Evolutionary conservation across 2,888 invertebrate species (phyloP), one percentile per base, ranked within the genome.

Genomic region (Drosophila recens): DNA sequence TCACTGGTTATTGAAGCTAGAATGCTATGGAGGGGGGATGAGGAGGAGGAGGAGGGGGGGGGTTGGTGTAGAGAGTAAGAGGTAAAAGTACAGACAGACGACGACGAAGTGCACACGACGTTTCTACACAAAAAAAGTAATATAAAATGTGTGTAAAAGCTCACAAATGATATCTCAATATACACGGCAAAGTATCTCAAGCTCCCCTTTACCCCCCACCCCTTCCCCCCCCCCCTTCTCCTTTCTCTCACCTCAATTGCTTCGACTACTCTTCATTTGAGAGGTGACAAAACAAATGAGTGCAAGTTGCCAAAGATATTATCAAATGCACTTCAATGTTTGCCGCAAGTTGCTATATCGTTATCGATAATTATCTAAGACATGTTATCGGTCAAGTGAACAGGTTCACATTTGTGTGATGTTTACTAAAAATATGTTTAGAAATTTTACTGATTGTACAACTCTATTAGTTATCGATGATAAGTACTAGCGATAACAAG

Each of bases 1-100:
- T 48, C 61, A 53, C 59, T 69, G 68, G 30, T 42, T 73, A 66
- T 73, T 81, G 53, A 81, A 79, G 82, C 80, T 65, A 63, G 58
- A 72, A 71, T 40, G 53, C 34, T 40, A 43, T 62, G 40, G 20
- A 27, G 13, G 34, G 36, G 0, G 0, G 17, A 33, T n/a, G 3
- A 6, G 10, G 43, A 1, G 5, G 36, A 23, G 11, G 11, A 23
- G 3, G 23, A 15, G 11, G 20, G n/a, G 40, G 4, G 15, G 1
- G 15, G 36, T 6, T n/a, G 11, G 38, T 2, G 1, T 5, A 34
- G 45, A 13, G 42, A 13, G 42, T 8, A 9, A 52, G 67, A 40
- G 54, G 46, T 49, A 43, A 20, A 59, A 15, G 56, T 36, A 61
- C 49, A 65, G 54, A 65, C 49, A 54, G 36, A 58, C 57, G 27